phyloP scores from a whole-genome alignment of 1,140 invertebrate genomes.

The Zaprionus camerounensis region DNA sequence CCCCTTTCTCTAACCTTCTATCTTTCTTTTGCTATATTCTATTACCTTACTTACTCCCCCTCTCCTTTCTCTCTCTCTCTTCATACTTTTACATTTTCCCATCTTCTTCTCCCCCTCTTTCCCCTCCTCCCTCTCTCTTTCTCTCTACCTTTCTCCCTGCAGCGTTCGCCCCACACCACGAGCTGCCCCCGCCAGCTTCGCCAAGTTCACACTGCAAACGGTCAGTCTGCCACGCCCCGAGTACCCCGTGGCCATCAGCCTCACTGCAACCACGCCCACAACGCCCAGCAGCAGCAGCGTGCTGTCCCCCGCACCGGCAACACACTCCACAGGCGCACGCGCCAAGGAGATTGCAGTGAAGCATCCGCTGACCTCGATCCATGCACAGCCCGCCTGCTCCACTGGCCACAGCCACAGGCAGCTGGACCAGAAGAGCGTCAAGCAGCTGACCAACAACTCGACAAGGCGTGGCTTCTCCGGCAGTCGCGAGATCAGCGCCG shows the following conservation, averaged over 20 bases:
- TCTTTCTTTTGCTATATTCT: neutral
- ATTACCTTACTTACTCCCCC: neutral
- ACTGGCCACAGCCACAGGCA: slow-evolving; percentile 37
- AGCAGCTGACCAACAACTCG: slow-evolving; percentile 88
- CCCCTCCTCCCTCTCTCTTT: neutral
- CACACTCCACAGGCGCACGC: slow-evolving; percentile 50
- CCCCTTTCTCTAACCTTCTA: neutral
- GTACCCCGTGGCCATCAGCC: slow-evolving; percentile 86
- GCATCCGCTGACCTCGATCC: slow-evolving; percentile 70
- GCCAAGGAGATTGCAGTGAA: slow-evolving; percentile 58
- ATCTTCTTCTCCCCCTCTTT: neutral
- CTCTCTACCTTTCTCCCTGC: neutral
- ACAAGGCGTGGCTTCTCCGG: slow-evolving; percentile 84
- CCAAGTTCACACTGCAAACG: slow-evolving; percentile 90
- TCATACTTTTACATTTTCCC: neutral
- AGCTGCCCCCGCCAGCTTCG: slow-evolving; percentile 67
- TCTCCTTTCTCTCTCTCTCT: neutral
- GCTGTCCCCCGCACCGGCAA: slow-evolving; percentile 53
- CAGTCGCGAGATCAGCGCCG: slow-evolving; percentile 85
- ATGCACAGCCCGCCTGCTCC: slow-evolving; percentile 54
- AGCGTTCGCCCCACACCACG: slow-evolving; percentile 77
- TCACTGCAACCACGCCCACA: slow-evolving; percentile 76
- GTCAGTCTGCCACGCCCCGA: slow-evolving; percentile 90
- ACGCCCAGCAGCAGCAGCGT: slow-evolving; percentile 76
- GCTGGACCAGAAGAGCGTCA: slow-evolving; percentile 89